phyloP scores from a whole-genome alignment of 2,113 vertebrate species.

The Lutjanus erythropterus region DNA sequence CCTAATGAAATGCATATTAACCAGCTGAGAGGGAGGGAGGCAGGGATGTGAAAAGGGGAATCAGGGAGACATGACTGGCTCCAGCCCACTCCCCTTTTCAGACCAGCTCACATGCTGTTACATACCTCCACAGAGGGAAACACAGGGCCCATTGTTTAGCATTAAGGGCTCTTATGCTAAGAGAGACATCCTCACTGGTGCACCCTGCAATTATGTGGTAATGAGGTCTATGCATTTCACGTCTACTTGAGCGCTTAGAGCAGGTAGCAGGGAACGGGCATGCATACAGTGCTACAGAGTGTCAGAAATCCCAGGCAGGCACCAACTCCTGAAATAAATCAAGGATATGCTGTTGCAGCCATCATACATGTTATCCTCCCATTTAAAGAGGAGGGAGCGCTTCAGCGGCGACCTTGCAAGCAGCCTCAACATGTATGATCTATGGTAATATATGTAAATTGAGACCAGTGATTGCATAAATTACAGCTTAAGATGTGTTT shows the following conservation, averaged over 20 bases:
- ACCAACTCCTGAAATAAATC: slow-evolving; percentile 34
- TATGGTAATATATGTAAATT: slow-evolving; percentile 78
- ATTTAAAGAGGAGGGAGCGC: slow-evolving; percentile 13
- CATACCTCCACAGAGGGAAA: slow-evolving; percentile 55
- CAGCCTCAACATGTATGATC: slow-evolving; percentile 63
- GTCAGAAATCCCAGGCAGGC: neutral
- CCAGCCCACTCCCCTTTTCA: slow-evolving; percentile 42
- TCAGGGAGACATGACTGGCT: slow-evolving; percentile 53
- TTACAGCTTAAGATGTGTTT: slow-evolving; percentile 60
- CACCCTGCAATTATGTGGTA: slow-evolving; percentile 66
- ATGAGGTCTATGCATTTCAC: slow-evolving; percentile 66
- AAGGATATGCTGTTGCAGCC: slow-evolving; percentile 1
- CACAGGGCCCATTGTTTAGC: slow-evolving; percentile 62
- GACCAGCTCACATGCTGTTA: slow-evolving; percentile 51
- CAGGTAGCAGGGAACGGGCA: slow-evolving; percentile 21
- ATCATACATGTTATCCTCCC: slow-evolving; percentile 32
- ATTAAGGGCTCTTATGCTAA: slow-evolving; percentile 55
- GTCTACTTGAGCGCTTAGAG: slow-evolving; percentile 31
- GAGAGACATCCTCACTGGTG: slow-evolving; percentile 52
- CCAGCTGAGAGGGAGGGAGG: slow-evolving; percentile 42
- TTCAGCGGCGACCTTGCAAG: slow-evolving; percentile 72
- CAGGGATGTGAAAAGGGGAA: slow-evolving; percentile 7
- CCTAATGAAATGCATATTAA: slow-evolving; percentile 77
- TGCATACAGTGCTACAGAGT: neutral
- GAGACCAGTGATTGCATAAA: slow-evolving; percentile 70